These are phyloP conservation scores for Marcusenius ussheri DNA, from an alignment of 2,113 vertebrate genomes.

Conservation along the genomic window DNA sequence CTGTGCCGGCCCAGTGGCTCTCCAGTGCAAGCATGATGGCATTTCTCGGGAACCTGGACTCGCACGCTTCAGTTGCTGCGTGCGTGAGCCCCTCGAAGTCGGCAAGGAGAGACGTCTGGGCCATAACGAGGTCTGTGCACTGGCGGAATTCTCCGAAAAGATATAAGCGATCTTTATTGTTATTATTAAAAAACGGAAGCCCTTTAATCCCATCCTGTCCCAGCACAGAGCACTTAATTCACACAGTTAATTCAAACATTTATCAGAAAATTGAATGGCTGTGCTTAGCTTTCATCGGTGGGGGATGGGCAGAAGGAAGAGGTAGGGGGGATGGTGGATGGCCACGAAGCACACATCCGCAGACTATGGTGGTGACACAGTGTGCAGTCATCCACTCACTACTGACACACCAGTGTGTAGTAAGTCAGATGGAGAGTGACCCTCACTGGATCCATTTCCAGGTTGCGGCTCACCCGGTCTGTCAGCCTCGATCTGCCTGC, in stretches of 20 bases:
- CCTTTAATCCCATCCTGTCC: not conserved
- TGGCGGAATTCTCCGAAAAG: not conserved
- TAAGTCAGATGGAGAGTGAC: not conserved
- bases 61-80: not conserved
- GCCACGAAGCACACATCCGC: not conserved
- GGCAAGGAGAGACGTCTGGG: not conserved
- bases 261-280: not conserved
- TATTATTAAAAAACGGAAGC: not conserved
- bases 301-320: too few relatives aligned
- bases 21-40: not conserved
- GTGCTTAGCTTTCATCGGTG: not conserved
- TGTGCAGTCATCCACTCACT: not conserved
- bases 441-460: not conserved
- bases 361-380: not conserved
- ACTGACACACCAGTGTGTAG: not conserved
- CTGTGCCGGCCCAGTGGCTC: not conserved
- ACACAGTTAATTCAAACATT: conserved; percentile 6
- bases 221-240: not conserved
- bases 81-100: not conserved
- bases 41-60: not conserved
- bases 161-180: not conserved
- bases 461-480: not conserved
- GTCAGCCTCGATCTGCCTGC: not conserved
- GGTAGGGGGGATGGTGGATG: not conserved
- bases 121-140: not conserved